phyloP scores from a whole-genome alignment of 2,888 invertebrate species.

The Mesorhabditis belari region DNA sequence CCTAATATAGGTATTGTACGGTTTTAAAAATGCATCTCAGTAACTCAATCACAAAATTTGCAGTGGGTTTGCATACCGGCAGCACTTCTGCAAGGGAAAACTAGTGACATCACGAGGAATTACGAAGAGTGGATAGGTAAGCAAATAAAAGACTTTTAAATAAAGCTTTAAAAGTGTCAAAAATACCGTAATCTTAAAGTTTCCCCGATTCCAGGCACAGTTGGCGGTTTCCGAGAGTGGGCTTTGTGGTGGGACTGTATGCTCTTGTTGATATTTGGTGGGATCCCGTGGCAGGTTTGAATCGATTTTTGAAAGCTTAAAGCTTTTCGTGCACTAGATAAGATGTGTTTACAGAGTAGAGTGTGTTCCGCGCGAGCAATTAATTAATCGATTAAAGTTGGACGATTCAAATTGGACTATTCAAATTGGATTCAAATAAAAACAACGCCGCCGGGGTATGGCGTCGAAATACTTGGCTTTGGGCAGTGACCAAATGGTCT shows the following conservation, averaged over 20 bases:
- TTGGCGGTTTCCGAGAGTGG: slow-evolving; percentile 63
- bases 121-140: slow-evolving; percentile 79
- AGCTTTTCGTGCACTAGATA: neutral
- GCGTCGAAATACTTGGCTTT: too few species aligned
- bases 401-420: too few species aligned
- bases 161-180: too few species aligned
- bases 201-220: slow-evolving; percentile 20
- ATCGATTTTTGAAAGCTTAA: too few species aligned
- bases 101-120: slow-evolving; percentile 66
- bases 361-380: too few species aligned
- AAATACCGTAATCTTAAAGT: neutral
- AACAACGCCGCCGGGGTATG: too few species aligned
- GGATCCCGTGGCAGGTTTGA: slow-evolving; percentile 89
- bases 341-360: neutral
- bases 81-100: slow-evolving; percentile 80
- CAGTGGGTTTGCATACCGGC: slow-evolving; percentile 95
- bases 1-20: neutral
- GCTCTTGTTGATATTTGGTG: slow-evolving; percentile 81
- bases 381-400: too few species aligned
- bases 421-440: too few species aligned
- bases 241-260: slow-evolving; percentile 82
- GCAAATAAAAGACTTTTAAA: too few species aligned
- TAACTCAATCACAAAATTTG: slow-evolving; percentile 20
- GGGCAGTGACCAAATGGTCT: too few species aligned
- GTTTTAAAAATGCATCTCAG: neutral